These are phyloP conservation scores for Apodemia duryi DNA, from an alignment of 2,888 invertebrate genomes.

Conservation along the genomic window DNA sequence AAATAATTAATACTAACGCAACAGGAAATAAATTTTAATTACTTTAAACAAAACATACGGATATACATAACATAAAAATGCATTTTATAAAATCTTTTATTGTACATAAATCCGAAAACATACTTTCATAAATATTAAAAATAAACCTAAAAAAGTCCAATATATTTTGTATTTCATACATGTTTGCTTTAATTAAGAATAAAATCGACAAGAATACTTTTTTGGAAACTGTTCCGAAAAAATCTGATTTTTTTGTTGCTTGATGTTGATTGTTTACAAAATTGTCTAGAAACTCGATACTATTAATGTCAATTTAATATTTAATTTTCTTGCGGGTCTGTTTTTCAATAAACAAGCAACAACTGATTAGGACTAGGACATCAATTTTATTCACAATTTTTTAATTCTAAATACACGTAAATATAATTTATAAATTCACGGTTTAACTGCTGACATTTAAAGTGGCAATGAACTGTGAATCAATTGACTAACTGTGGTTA, in stretches of 20 bases:
- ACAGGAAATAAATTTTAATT: conserved; percentile 11
- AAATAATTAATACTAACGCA: conserved; percentile 5
- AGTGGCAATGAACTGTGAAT: too few relatives aligned
- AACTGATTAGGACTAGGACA: too few relatives aligned
- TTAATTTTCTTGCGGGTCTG: too few relatives aligned
- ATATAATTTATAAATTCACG: too few relatives aligned
- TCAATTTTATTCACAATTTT: too few relatives aligned
- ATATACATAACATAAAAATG: not conserved
- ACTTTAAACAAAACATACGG: not conserved
- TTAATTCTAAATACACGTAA: too few relatives aligned
- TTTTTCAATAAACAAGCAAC: too few relatives aligned
- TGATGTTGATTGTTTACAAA: not conserved
- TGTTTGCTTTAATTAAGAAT: not conserved
- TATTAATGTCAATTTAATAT: too few relatives aligned
- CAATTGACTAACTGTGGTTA: too few relatives aligned
- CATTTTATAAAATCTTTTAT: not conserved
- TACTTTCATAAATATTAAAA: not conserved
- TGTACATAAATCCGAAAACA: not conserved
- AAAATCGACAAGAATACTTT: not conserved
- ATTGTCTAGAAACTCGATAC: too few relatives aligned
- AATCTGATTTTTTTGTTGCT: not conserved
- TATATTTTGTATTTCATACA: not conserved
- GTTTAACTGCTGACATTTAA: too few relatives aligned
- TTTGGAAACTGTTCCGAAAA: not conserved
- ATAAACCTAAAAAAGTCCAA: not conserved